Evolutionary conservation across 2,797 vertebrate genomes (phyloP).

Genomic region (Podarcis siculus): DNA sequence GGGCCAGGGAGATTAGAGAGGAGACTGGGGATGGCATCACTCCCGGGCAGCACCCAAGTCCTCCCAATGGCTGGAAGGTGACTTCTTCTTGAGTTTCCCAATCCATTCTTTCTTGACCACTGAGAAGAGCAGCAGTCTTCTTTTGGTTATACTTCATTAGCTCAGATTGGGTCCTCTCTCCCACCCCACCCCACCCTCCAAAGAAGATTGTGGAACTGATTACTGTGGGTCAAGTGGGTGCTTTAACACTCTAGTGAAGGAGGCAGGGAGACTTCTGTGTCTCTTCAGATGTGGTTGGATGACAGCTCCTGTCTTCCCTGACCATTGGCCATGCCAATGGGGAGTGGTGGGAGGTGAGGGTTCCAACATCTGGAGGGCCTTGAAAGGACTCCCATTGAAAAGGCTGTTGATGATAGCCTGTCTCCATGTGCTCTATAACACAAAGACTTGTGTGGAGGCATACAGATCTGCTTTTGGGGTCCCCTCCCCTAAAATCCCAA

Average conservation of each 20-base stretch:
- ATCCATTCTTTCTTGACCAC: not conserved
- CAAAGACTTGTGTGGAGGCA: too few species aligned
- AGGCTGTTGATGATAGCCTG: not conserved
- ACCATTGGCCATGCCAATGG: too few species aligned
- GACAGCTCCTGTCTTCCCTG: too few species aligned
- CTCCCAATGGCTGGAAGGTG: not conserved
- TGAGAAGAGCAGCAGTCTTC: not conserved
- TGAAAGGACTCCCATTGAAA: not conserved
- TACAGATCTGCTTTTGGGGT: too few species aligned
- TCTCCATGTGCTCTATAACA: not conserved
- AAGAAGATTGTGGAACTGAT: too few species aligned
- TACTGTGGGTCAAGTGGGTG: not conserved
- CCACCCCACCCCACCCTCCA: too few species aligned
- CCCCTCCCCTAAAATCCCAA: not conserved
- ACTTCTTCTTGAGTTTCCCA: not conserved
- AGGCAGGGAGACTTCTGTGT: too few species aligned
- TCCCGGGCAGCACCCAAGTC: not conserved
- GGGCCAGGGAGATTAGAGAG: not conserved
- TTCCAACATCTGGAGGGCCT: too few species aligned
- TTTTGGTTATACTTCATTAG: not conserved
- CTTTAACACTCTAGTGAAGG: too few species aligned
- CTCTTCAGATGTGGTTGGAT: too few species aligned
- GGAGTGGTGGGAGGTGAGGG: too few species aligned
- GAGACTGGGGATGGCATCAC: too few species aligned
- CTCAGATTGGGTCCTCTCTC: not conserved